These are phyloP conservation scores for Arion vulgaris DNA, from an alignment of 1,140 invertebrate genomes.

Conservation along the genomic window DNA sequence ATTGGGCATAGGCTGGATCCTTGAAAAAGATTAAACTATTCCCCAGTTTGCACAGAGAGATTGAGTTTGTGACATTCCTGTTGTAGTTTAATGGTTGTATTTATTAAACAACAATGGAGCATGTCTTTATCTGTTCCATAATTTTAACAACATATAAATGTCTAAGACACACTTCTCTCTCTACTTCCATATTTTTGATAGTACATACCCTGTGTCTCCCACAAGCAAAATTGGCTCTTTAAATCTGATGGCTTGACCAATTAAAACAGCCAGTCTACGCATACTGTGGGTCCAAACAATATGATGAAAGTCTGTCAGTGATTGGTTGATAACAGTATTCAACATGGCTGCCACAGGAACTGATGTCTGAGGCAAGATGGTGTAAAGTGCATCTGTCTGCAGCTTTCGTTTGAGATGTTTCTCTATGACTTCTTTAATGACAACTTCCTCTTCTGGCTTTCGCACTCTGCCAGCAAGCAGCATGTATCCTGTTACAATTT, in stretches of 20 bases:
- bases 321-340: conserved; percentile 76
- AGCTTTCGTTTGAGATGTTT: conserved; percentile 89
- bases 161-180: no score
- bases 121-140: no score
- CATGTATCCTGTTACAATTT: conserved; percentile 81
- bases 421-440: conserved; percentile 84
- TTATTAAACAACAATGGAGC: no score
- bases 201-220: conserved; percentile 88
- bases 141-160: no score
- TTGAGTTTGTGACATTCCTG: no score
- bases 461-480: conserved; percentile 94
- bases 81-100: no score
- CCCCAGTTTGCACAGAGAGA: no score
- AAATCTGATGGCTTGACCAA: conserved; percentile 89
- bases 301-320: conserved; percentile 78
- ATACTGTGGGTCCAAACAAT: conserved; percentile 96
- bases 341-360: conserved; percentile 83
- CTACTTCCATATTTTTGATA: neutral
- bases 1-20: no score
- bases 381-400: conserved; percentile 83
- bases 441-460: conserved; percentile 81
- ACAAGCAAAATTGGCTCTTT: conserved; percentile 96
- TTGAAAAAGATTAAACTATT: no score
- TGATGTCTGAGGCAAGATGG: conserved; percentile 82
- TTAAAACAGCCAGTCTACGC: conserved; percentile 91